phyloP scores from a whole-genome alignment of 2,113 vertebrate genomes.

The Pelmatolapia mariae region DNA sequence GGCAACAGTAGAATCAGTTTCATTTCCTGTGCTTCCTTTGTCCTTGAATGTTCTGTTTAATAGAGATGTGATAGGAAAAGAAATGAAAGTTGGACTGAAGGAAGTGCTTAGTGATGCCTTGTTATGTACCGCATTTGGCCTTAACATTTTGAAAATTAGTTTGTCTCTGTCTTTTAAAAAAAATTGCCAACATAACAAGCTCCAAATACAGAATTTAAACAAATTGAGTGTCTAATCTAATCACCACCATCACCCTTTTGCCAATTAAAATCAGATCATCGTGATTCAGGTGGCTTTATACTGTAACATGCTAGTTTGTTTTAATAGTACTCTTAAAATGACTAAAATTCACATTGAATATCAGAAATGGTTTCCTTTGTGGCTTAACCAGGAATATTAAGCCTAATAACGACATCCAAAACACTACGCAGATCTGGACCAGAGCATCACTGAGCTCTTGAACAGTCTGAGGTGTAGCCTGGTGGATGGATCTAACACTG shows the following conservation, averaged over 20 bases:
- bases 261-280: neutral
- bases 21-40: neutral
- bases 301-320: neutral
- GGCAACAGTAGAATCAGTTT: neutral
- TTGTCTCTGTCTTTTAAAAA: neutral
- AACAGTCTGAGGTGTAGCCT: neutral
- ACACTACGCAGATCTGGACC: neutral
- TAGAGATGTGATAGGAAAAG: neutral
- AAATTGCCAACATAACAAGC: neutral
- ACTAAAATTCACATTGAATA: neutral
- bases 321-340: neutral
- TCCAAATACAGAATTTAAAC: neutral
- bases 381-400: neutral
- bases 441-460: neutral
- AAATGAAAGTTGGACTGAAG: neutral
- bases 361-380: neutral
- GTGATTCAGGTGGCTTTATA: neutral
- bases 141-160: neutral
- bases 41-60: neutral
- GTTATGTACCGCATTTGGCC: neutral
- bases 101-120: neutral
- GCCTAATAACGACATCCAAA: neutral
- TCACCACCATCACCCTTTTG: neutral
- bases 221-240: neutral
- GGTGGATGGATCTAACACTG: neutral